These are phyloP conservation scores for Cabera pusaria DNA, from an alignment of 2,888 invertebrate genomes.

Conservation along the genomic window DNA sequence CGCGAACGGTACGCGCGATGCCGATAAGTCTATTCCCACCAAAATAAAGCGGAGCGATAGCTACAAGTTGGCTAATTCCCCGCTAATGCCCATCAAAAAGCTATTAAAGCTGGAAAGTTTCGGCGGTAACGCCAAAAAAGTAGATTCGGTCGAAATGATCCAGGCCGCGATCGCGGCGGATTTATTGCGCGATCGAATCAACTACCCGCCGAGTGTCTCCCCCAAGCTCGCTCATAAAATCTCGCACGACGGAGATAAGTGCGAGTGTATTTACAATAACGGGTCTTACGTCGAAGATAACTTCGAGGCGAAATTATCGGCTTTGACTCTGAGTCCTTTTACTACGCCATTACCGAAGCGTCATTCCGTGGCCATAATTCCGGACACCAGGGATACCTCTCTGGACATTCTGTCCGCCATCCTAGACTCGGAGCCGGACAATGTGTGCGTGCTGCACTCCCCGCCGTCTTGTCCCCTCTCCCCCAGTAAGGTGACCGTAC, in stretches of 20 bases:
- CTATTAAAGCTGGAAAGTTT: slow-evolving; percentile 79
- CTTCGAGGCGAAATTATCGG: slow-evolving; percentile 68
- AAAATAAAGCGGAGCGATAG: slow-evolving; percentile 92
- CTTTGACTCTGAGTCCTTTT: slow-evolving; percentile 71
- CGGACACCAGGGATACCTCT: slow-evolving; percentile 64
- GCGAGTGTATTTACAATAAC: slow-evolving; percentile 55
- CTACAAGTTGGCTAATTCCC: slow-evolving; percentile 91
- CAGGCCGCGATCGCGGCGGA: slow-evolving; percentile 85
- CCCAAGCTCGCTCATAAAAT: slow-evolving; percentile 75
- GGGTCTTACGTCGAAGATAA: slow-evolving; percentile 50
- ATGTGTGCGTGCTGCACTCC: slow-evolving; percentile 65
- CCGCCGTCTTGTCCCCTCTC: slow-evolving; percentile 75
- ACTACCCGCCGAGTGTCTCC: slow-evolving; percentile 87
- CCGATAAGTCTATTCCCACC: slow-evolving; percentile 54
- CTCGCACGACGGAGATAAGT: slow-evolving; percentile 57
- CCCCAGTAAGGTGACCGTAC: slow-evolving; percentile 85
- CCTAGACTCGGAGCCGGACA: slow-evolving; percentile 75
- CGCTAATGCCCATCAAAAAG: slow-evolving; percentile 86
- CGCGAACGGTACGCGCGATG: slow-evolving; percentile 28
- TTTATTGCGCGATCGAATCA: slow-evolving; percentile 86
- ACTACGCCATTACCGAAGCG: slow-evolving; percentile 69
- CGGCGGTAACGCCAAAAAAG: slow-evolving; percentile 68
- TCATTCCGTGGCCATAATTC: slow-evolving; percentile 65
- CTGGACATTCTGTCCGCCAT: slow-evolving; percentile 73
- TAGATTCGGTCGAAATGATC: slow-evolving; percentile 80